Evolutionary conservation across 2,797 vertebrate species (phyloP).

Genomic region (Knipowitschia caucasica): DNA sequence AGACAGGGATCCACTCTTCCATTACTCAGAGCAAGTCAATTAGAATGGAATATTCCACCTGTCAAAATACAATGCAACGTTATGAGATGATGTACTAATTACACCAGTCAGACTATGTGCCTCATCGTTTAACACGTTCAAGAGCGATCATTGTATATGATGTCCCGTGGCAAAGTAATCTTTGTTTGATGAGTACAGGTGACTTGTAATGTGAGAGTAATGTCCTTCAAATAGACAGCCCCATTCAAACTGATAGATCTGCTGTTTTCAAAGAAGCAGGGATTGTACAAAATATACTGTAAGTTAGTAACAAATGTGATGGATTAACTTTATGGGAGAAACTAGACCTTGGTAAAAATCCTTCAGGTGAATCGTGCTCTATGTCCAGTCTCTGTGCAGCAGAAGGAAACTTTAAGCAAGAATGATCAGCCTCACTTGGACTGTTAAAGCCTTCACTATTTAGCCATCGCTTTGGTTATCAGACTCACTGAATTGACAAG

Average conservation of each 20-base stretch:
- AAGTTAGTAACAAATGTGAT: neutral
- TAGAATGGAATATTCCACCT: neutral
- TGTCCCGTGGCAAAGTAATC: slow-evolving; percentile 33
- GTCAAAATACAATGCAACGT: slow-evolving; percentile 8
- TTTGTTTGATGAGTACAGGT: slow-evolving; percentile 56
- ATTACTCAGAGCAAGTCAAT: slow-evolving; percentile 40
- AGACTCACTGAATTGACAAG: slow-evolving; percentile 41
- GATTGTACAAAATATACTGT: slow-evolving; percentile 23
- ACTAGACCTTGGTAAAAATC: neutral
- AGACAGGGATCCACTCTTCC: slow-evolving; percentile 29
- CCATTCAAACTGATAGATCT: slow-evolving; percentile 74
- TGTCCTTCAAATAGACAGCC: slow-evolving; percentile 63
- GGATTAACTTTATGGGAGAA: neutral
- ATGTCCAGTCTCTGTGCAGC: slow-evolving; percentile 10
- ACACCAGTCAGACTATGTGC: slow-evolving; percentile 6
- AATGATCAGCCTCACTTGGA: slow-evolving; percentile 25
- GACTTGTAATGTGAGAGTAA: slow-evolving; percentile 69
- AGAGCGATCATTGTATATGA: slow-evolving; percentile 23
- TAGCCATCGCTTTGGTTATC: slow-evolving; percentile 30
- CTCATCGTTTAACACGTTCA: slow-evolving; percentile 9
- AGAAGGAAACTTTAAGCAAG: slow-evolving; percentile 24
- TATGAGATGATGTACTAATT: slow-evolving; percentile 16
- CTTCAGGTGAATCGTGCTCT: slow-evolving; percentile 14
- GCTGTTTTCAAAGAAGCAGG: too few relatives aligned
- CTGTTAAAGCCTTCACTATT: slow-evolving; percentile 31